Conservation (phyloP, 2,113 vertebrate species). For the Pedionomus torquatus region DNA sequence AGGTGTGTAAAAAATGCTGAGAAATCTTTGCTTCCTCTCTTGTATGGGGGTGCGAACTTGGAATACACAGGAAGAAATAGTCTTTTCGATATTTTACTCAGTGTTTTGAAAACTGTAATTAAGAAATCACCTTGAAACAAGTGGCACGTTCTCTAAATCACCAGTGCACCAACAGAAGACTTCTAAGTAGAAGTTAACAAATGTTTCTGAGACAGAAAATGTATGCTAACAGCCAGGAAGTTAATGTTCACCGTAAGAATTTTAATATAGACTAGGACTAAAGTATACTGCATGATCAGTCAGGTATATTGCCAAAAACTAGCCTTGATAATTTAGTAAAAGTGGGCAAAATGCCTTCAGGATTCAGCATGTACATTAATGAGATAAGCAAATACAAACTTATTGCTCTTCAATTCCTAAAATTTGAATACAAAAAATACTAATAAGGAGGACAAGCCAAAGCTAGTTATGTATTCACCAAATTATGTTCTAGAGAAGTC, state of each 20-base stretch:
- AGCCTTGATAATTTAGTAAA: not conserved
- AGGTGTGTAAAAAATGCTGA: not conserved
- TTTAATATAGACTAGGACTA: not conserved
- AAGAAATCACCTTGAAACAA: not conserved
- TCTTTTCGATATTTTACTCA: not conserved
- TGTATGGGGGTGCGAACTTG: not conserved
- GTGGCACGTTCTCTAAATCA: not conserved
- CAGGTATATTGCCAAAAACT: not conserved
- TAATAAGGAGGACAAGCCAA: not conserved
- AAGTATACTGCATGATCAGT: not conserved
- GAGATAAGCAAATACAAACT: not conserved
- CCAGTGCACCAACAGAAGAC: not conserved
- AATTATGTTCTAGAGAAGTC: not conserved
- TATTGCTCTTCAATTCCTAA: not conserved
- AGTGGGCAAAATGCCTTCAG: not conserved
- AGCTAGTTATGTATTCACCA: not conserved
- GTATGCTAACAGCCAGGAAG: not conserved
- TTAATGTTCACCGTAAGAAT: not conserved
- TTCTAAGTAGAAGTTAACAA: not conserved
- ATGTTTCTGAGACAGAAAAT: not conserved
- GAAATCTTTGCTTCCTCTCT: not conserved
- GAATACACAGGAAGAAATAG: not conserved
- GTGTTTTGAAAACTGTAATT: not conserved
- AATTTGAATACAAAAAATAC: not conserved
- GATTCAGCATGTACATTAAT: not conserved